A percentile compares a stretch with the other conserved stretches of the same genome.
These are phyloP conservation scores for Perca flavescens DNA, from an alignment of 2,113 vertebrate genomes.

Conservation along the genomic window DNA sequence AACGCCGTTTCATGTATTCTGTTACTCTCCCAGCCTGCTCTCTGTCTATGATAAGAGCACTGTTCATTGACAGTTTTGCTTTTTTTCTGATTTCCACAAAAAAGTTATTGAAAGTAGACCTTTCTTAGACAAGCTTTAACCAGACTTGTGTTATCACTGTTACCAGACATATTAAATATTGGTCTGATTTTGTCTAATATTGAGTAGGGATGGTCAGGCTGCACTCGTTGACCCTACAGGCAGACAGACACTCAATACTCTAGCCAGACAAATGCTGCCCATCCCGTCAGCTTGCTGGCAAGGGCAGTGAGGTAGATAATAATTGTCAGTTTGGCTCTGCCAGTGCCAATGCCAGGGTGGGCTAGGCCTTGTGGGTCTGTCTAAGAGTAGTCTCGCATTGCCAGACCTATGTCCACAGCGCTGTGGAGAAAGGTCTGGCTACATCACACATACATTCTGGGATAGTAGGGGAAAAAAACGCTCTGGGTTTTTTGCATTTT, in stretches of 20 bases:
- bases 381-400: too few species aligned
- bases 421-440: too few species aligned
- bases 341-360: conserved; percentile 67
- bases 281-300: conserved; percentile 80
- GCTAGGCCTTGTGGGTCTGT: conserved; percentile 61
- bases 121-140: neutral
- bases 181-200: neutral
- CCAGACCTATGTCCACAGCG: too few species aligned
- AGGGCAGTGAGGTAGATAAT: conserved; percentile 79
- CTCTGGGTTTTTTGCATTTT: too few species aligned
- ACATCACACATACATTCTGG: too few species aligned
- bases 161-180: neutral
- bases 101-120: neutral
- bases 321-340: conserved; percentile 72
- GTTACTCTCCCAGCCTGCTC: too few species aligned
- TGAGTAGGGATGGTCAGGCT: neutral
- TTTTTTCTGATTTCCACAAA: neutral
- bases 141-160: neutral
- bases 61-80: conserved; percentile 18
- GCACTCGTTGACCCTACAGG: conserved; percentile 59
- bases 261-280: conserved; percentile 72
- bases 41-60: neutral
- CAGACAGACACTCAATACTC: conserved; percentile 30
- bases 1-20: too few species aligned
- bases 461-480: too few species aligned